Percentiles rank a stretch among this genome's conserved stretches.
phyloP scores from a whole-genome alignment of 2,797 vertebrate species.

The Myotis findleyi region DNA sequence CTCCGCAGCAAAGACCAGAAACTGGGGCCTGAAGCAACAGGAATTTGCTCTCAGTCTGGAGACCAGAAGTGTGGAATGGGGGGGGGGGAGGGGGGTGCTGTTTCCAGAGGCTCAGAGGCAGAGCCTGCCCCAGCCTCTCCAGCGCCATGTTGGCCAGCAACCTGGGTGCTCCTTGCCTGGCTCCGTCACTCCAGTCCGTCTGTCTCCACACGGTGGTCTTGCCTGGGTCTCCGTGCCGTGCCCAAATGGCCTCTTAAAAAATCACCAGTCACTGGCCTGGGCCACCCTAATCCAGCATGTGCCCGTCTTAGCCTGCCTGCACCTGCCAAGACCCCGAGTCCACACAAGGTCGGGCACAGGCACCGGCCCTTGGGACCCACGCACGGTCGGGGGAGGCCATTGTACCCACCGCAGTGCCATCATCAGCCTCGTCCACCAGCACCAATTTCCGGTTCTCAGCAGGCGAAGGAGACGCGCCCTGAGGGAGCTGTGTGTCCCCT shows the following conservation, averaged over 20 bases:
- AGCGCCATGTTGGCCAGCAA: not conserved
- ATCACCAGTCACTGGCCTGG: not conserved
- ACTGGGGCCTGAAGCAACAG: not conserved
- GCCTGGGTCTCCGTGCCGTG: not conserved
- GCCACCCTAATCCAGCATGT: not conserved
- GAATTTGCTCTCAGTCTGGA: not conserved
- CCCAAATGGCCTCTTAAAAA: not conserved
- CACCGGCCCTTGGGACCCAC: not conserved
- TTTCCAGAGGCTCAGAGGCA: not conserved
- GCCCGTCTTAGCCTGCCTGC: not conserved
- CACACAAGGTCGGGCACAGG: not conserved
- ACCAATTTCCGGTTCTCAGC: not conserved
- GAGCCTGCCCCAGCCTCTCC: not conserved
- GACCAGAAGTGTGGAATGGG: not conserved
- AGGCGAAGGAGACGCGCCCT: not conserved
- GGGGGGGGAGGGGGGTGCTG: not conserved
- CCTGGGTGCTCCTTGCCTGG: not conserved
- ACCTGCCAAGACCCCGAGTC: not conserved
- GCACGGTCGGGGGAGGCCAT: not conserved
- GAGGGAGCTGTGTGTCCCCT: not conserved
- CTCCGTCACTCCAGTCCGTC: not conserved
- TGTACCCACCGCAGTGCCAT: too few relatives aligned
- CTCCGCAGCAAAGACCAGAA: not conserved
- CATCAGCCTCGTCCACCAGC: not conserved
- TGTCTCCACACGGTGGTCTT: not conserved